phyloP scores from a whole-genome alignment of 2,113 vertebrate genomes.

The Thryonomys swinderianus region DNA sequence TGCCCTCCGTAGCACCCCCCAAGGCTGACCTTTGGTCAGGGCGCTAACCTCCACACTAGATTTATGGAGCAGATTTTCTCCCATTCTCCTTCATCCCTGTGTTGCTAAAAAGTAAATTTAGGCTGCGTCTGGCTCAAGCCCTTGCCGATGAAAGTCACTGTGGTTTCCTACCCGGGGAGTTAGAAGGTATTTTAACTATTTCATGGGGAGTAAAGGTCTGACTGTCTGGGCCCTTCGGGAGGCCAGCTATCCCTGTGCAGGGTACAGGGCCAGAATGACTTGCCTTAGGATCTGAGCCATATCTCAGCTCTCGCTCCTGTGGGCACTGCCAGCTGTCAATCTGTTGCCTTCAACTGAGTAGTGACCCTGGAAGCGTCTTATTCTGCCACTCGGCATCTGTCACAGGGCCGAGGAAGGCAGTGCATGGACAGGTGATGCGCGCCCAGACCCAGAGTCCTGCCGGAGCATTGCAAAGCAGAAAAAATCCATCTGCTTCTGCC shows the following conservation, averaged over 20 bases:
- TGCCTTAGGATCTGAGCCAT: not conserved
- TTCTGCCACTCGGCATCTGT: slow-evolving; percentile 51
- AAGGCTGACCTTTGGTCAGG: not conserved
- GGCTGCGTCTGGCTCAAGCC: not conserved
- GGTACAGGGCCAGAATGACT: not conserved
- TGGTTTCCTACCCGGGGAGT: not conserved
- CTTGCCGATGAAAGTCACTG: slow-evolving; percentile 45
- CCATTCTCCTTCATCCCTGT: not conserved
- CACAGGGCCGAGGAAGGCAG: slow-evolving; percentile 58
- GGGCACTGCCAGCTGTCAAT: not conserved
- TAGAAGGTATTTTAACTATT: slow-evolving; percentile 34
- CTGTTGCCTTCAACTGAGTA: slow-evolving; percentile 29
- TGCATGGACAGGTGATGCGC: slow-evolving; percentile 55
- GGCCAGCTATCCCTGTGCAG: not conserved
- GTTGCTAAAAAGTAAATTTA: slow-evolving; percentile 1
- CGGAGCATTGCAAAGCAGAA: slow-evolving; percentile 7
- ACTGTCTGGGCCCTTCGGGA: not conserved
- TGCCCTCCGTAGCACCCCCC: not conserved
- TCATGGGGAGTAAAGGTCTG: not conserved
- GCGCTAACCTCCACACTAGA: not conserved
- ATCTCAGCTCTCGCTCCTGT: not conserved
- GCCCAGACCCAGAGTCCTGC: not conserved
- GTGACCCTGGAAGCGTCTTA: slow-evolving; percentile 57
- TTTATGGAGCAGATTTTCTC: not conserved
- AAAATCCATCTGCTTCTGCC: accelerated